A percentile compares a stretch with the other conserved stretches of the same genome.
phyloP scores from a whole-genome alignment of 2,888 invertebrate species.

The Mythimna ferrago region DNA sequence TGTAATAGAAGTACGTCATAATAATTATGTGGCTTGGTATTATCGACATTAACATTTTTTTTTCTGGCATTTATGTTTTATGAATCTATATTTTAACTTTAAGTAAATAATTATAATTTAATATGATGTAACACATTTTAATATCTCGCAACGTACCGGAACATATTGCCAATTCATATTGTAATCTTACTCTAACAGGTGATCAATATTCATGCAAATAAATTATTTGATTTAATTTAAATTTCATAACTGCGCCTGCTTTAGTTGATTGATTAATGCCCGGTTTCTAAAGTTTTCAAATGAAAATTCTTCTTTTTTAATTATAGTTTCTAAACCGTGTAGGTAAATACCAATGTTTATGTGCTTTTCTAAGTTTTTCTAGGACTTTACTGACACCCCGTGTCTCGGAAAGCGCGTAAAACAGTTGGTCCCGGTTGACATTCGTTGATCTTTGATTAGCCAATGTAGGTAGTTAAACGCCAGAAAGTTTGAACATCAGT shows the following conservation, averaged over 20 bases:
- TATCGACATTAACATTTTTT: slow-evolving; percentile 9
- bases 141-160: slow-evolving; percentile 19
- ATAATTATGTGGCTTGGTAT: slow-evolving; percentile 1
- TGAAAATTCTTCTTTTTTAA: too few species aligned
- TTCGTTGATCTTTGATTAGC: too few species aligned
- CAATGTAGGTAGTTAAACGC: too few species aligned
- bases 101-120: slow-evolving; percentile 19
- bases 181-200: background rate
- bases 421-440: too few species aligned
- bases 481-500: too few species aligned
- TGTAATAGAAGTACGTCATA: background rate
- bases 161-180: slow-evolving; percentile 8
- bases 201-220: slow-evolving; percentile 32
- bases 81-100: background rate
- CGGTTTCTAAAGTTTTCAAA: background rate
- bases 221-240: slow-evolving; percentile 19
- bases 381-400: too few species aligned
- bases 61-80: slow-evolving; percentile 24
- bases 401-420: too few species aligned
- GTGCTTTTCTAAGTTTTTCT: too few species aligned
- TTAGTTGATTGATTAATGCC: slow-evolving; percentile 13
- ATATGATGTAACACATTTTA: slow-evolving; percentile 24
- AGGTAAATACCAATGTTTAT: too few species aligned
- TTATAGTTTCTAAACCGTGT: too few species aligned
- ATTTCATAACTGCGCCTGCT: background rate